Evolutionary conservation across 2,113 vertebrate species (phyloP).

Genomic region (Thalassoma bifasciatum): DNA sequence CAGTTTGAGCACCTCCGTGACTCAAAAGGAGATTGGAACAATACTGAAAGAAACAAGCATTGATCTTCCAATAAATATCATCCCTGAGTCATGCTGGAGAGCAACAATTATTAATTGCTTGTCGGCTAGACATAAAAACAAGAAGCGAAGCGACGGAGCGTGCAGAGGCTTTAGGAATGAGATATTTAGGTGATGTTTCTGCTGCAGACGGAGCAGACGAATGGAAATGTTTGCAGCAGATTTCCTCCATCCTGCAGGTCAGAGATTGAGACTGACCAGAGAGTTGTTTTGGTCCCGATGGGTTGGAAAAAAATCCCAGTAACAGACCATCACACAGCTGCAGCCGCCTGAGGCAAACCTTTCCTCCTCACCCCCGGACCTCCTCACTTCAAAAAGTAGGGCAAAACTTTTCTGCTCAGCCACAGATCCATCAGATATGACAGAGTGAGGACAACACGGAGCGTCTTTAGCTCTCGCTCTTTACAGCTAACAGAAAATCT

Average conservation of each 20-base stretch:
- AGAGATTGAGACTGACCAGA: slow-evolving; percentile 72
- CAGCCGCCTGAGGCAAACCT: slow-evolving; percentile 74
- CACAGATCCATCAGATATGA: slow-evolving; percentile 75
- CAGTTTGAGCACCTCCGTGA: slow-evolving; percentile 68
- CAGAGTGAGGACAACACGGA: slow-evolving; percentile 71
- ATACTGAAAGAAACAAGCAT: slow-evolving; percentile 75
- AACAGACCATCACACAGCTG: slow-evolving; percentile 79
- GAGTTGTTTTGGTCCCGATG: slow-evolving; percentile 67
- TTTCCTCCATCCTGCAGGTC: slow-evolving; percentile 60
- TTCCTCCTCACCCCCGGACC: slow-evolving; percentile 71
- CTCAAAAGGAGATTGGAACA: slow-evolving; percentile 77
- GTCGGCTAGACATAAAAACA: slow-evolving; percentile 50
- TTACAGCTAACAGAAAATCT: not conserved
- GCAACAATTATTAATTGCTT: slow-evolving; percentile 68
- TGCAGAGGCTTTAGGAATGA: slow-evolving; percentile 11
- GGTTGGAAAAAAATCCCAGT: slow-evolving; percentile 66
- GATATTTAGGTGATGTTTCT: slow-evolving; percentile 15
- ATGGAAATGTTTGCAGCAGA: slow-evolving; percentile 39
- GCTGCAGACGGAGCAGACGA: not conserved
- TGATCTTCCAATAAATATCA: slow-evolving; percentile 74
- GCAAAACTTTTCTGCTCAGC: slow-evolving; percentile 69
- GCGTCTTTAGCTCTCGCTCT: slow-evolving; percentile 35
- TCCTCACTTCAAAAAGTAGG: slow-evolving; percentile 72
- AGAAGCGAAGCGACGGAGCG: slow-evolving; percentile 18
- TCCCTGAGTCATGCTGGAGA: slow-evolving; percentile 59